These are phyloP conservation scores for Peromyscus polionotus DNA, from an alignment of 2,113 vertebrate species.

Conservation along the genomic window DNA sequence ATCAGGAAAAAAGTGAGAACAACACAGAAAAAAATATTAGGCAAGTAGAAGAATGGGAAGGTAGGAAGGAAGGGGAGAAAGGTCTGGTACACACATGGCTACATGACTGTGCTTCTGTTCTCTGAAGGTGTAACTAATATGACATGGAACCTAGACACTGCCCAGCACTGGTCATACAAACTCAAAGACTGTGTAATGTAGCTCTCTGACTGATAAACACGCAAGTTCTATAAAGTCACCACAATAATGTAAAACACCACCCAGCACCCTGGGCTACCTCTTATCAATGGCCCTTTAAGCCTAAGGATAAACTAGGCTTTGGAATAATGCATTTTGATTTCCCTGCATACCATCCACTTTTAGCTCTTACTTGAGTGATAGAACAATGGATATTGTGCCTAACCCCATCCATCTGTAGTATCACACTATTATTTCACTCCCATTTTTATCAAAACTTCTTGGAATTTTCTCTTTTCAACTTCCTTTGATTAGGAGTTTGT, in stretches of 20 bases:
- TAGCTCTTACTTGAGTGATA: not conserved
- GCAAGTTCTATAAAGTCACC: not conserved
- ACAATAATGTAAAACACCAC: not conserved
- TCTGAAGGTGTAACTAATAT: not conserved
- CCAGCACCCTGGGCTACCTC: not conserved
- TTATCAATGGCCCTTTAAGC: not conserved
- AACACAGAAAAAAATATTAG: not conserved
- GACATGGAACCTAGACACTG: not conserved
- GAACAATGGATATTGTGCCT: not conserved
- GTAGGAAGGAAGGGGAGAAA: not conserved
- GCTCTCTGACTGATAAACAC: not conserved
- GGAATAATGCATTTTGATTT: not conserved
- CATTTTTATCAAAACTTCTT: not conserved
- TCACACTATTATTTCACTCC: not conserved
- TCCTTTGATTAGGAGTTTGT: not conserved
- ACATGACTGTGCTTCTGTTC: not conserved
- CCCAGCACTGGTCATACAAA: not conserved
- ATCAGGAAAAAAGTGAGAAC: not conserved
- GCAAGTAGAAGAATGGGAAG: not conserved
- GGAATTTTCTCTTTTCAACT: not conserved
- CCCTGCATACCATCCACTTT: not conserved
- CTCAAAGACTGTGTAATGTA: not conserved
- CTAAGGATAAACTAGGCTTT: not conserved
- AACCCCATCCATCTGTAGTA: not conserved
- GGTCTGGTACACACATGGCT: not conserved